Base-by-base conservation (phyloP, 2,113 vertebrate species). In the Siphamia tubifer region DNA sequence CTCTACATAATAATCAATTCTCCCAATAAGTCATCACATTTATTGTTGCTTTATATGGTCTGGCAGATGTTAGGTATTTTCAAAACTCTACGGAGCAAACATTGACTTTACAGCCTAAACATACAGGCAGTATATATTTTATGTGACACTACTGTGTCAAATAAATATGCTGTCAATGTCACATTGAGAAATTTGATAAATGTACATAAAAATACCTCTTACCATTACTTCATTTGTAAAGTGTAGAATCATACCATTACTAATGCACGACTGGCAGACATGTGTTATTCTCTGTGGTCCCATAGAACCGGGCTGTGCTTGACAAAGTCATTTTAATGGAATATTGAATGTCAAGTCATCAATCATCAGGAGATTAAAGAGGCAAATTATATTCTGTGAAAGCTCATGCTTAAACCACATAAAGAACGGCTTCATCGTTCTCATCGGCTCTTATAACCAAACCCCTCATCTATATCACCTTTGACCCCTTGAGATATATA, bases 101-200 rank as follows among this genome's bases (percentile, higher is more conserved):
- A 8, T 24, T 24, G 12, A 35, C n/a, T 85, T 79, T 85, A 85
- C 75, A 17, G 20, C 43, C 39, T 15, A n/a, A 19, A 68, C 71
- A 62, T 34, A 38, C 48, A 24, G 51, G 48, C 57, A 28, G 45
- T 89, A 87, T 89, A 87, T 85, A 88, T 89, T 79, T 67, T 57
- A 25, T 2, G 4, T 40, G 61, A 68, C 71, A 68, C 8, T 24
- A 64, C 31, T 16, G 35, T 36, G 49, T 70, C 39, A 74, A 61
- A 73, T 60, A 47, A 60, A 57, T 48, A 56, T 27, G 42, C 45
- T 43, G 49, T 9, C 24, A 43, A 65, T 79, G 76, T 71, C 49
- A 34, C 30, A n/a, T 25, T 11, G 40, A 70, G 30, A 47, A 42
- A 24, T 40, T 67, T 60, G 23, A 71, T 56, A 16, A 35, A 34